Evolutionary conservation across 2,888 invertebrate species (phyloP).

Genomic region (Xestia sexstrigata): DNA sequence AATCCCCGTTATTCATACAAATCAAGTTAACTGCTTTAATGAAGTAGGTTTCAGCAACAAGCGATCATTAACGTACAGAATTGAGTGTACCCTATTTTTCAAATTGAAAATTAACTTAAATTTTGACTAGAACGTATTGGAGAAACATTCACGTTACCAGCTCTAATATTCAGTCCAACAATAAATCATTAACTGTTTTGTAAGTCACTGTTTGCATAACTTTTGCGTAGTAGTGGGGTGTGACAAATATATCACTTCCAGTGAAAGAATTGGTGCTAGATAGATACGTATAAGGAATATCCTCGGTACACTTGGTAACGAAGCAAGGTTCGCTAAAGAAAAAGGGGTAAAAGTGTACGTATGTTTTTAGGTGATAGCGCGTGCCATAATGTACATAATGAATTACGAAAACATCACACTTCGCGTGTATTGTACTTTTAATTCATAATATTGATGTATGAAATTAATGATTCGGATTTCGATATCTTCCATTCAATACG

Average conservation of each 20-base stretch:
- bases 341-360: slow-evolving; percentile 13
- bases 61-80: not conserved
- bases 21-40: not conserved
- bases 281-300: slow-evolving; percentile 49
- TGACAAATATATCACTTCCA: slow-evolving; percentile 62
- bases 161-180: not conserved
- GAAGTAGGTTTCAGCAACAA: not conserved
- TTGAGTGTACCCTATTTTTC: not conserved
- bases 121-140: not conserved
- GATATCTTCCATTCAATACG: slow-evolving; percentile 41
- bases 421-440: slow-evolving; percentile 60
- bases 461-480: slow-evolving; percentile 48
- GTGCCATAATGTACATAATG: slow-evolving; percentile 72
- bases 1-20: slow-evolving; percentile 14
- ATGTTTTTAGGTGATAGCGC: slow-evolving; percentile 48
- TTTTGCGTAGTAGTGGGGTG: slow-evolving; percentile 31
- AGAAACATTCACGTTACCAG: not conserved
- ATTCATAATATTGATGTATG: slow-evolving; percentile 64
- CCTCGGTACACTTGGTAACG: slow-evolving; percentile 23
- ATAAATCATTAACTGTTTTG: slow-evolving; percentile 4
- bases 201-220: slow-evolving; percentile 49
- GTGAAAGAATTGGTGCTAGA: slow-evolving; percentile 69
- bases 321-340: slow-evolving; percentile 23
- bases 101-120: not conserved
- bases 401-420: slow-evolving; percentile 74